Base-by-base conservation (phyloP, 2,113 vertebrate species). In the Dipodomys stephensi region DNA sequence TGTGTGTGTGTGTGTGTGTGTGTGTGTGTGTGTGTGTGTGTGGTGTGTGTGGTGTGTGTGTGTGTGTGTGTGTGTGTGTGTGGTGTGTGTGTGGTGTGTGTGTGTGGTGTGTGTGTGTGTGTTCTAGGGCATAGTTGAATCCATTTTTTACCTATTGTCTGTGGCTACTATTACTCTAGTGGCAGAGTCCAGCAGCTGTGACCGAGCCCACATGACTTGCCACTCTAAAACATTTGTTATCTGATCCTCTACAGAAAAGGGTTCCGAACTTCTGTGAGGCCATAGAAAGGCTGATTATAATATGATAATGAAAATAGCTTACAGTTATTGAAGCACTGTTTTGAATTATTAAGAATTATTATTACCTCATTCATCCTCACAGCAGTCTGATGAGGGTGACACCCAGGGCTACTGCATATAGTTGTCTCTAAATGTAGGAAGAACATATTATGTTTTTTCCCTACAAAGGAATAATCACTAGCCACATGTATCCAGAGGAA, bases 181-280 rank as follows among this genome's bases (percentile, higher is more conserved):
- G 57, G 25, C 53, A 85, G 68, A 72, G 46, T 39, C 39, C 39
- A 39, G 39, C 39, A 39, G 39, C 39, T 39, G 39, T 39, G 39
- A 39, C 39, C 39, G 4, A 39, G 39, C 39, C 46, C 57, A 60
- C 23, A 39, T 35, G 16, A 16, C 23, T 71, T n/a, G 23, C 2
- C 76, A 79, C n/a, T 23, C 35, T 83, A 68, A 86, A 74, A 57
- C 49, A 64, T 53, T 89, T 89, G 78, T 3, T 77, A 60, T 39
- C 39, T 39, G 39, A 39, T 39, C 39, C 39, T 39, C 39, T 39
- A 39, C 39, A 39, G 39, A 39, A 72, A 46, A 69, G 39, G 23
- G 68, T 74, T 88, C 57, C n/a, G 18, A 49, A 44, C 2, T 3
- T 27, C 28, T 44, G 19, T 44, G 44, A 74, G 16, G 39, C 39